Base-by-base conservation (phyloP, 2,113 vertebrate species). In the Sialia sialis region DNA sequence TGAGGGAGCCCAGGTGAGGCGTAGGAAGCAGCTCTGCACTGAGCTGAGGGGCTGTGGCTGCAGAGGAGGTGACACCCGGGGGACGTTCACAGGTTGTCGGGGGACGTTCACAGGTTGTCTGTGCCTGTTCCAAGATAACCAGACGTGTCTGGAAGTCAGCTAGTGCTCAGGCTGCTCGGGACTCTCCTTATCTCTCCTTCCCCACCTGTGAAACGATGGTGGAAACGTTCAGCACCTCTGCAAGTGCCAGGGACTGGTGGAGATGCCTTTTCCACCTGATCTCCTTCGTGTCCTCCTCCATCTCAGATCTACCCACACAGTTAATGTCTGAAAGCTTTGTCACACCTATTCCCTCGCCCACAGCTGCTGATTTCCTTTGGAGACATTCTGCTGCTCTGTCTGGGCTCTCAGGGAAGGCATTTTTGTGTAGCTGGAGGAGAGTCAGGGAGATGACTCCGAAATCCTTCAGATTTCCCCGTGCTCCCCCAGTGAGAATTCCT, bases 371-470 rank as follows among this genome's bases (percentile, higher is more conserved):
- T 68, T 93, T 64, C 51, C 76, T 94, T 90, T 82, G 93, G 74
- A 82, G 87, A 44, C 36, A 34, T 85, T 67, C 79, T 81, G 59
- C 49, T 87, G 60, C 89, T 93, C 87, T 3, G 36, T 39, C 81
- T 87, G 83, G 78, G 63, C 13, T 63, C 72, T 87, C 84, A 44
- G 49, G 60, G 60, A 10, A 7, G 41, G 16, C 10, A 8, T 32
- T 85, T 87, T 17, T 41, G 66, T 68, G 56, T 83, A 34, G 82
- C 93, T 89, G 54, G 55, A 94, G 70, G 60, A 58, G 87, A 85
- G 69, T 74, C 73, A 62, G 68, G 21, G 73, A 93, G 83, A 9
- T 46, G 54, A 66, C 55, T 89, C 81, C 2, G 66, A 74, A 85
- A 69, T 22, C 38, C 82, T 80, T 34, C 70, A 62, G 8, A 90